Conservation (phyloP, 2,113 vertebrate species). For the Dasypus novemcinctus region DNA sequence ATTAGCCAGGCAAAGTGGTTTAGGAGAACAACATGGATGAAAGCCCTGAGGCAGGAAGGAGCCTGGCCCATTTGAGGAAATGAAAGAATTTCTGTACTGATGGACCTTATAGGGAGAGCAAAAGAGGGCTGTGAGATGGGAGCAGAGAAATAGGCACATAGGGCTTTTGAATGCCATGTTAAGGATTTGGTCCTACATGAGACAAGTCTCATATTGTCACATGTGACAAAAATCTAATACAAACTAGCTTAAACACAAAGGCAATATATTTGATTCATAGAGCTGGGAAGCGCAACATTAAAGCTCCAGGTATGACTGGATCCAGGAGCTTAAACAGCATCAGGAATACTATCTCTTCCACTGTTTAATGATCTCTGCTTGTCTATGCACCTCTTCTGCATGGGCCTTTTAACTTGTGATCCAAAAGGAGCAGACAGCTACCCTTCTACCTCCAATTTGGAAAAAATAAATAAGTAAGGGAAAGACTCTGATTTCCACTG, state of each 20-base stretch:
- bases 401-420: background rate
- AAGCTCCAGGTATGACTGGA: background rate
- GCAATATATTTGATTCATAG: background rate
- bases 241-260: slow-evolving; percentile 11
- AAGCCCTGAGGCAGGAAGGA: background rate
- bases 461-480: background rate
- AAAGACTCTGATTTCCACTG: background rate
- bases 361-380: background rate
- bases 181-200: background rate
- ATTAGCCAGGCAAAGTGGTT: background rate
- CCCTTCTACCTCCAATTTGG: background rate
- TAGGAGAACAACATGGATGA: background rate
- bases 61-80: background rate
- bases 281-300: background rate
- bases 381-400: background rate
- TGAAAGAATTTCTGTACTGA: background rate
- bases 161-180: background rate
- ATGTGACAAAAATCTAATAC: background rate
- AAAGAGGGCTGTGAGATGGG: background rate
- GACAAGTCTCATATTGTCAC: background rate
- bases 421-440: background rate
- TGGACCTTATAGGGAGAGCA: background rate
- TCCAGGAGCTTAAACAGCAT: background rate
- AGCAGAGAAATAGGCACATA: background rate
- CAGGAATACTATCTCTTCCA: background rate